phyloP scores from a whole-genome alignment of 2,797 vertebrate species.

The Sebastolobus alascanus region DNA sequence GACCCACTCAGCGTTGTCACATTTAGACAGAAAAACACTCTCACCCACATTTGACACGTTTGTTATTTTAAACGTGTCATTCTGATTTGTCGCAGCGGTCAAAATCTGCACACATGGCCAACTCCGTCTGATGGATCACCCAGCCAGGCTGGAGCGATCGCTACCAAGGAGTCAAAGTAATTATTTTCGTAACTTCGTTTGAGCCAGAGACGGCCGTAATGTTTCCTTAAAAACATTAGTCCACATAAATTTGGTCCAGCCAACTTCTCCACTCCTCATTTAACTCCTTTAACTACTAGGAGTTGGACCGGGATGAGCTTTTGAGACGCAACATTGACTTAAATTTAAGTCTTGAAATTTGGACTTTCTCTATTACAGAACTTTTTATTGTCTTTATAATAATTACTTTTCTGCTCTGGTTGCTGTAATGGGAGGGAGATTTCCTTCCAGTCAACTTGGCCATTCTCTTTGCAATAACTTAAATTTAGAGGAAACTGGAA shows the following conservation, averaged over 20 bases:
- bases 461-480: slow-evolving; percentile 44
- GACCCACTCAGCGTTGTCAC: background rate
- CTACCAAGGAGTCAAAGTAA: slow-evolving; percentile 34
- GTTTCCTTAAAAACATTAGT: slow-evolving; percentile 54
- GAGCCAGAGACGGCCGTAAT: slow-evolving; percentile 34
- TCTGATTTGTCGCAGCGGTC: slow-evolving; percentile 27
- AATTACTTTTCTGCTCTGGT: slow-evolving; percentile 61
- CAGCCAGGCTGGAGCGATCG: background rate
- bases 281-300: slow-evolving; percentile 22
- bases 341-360: slow-evolving; percentile 44
- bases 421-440: slow-evolving; percentile 42
- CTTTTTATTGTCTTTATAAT: slow-evolving; percentile 60
- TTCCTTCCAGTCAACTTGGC: slow-evolving; percentile 59
- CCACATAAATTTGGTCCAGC: slow-evolving; percentile 31
- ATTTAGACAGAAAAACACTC: background rate
- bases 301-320: slow-evolving; percentile 21
- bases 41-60: background rate
- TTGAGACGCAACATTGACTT: slow-evolving; percentile 33
- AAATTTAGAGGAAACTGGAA: slow-evolving; percentile 61
- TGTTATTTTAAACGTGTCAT: slow-evolving; percentile 7
- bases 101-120: background rate
- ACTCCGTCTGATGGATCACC: slow-evolving; percentile 9
- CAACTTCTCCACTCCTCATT: slow-evolving; percentile 44
- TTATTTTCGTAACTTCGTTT: slow-evolving; percentile 39
- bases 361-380: slow-evolving; percentile 35